Evolutionary conservation across 2,888 invertebrate genomes (phyloP), one percentile per base, ranked within the genome.

Genomic region (Agriopis leucophaearia): DNA sequence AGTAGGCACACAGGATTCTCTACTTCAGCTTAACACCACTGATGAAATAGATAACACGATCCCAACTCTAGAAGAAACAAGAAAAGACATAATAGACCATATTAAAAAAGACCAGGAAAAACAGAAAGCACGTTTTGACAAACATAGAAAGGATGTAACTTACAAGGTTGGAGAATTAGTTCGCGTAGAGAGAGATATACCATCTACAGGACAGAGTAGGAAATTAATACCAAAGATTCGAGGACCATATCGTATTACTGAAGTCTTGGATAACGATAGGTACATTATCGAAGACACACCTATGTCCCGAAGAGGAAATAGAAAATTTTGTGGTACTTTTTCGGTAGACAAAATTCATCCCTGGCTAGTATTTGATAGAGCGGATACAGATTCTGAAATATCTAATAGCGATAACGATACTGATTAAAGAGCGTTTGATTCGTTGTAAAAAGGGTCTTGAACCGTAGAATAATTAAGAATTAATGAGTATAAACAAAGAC

Each of bases 161-260:
- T 44, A 44, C 6, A 44, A 44, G n/a, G n/a, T n/a, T 13, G 44
- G 44, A 44, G 44, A 44, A n/a, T n/a, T 44, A 6, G 44, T 44
- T 44, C 44, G 44, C 13, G 6, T 44, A 13, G 44, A 44, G n/a
- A 44, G 44, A 44, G 44, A 44, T 44, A 6, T 44, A 5, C 44
- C 44, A 44, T 44, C 44, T 13, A 44, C 44, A n/a, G 44, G 44
- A 12, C 44, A 44, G 13, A 44, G 44, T 13, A 44, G 13, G 12
- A 44, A 44, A n/a, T 44, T 44, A n/a, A n/a, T 44, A 44, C 44
- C 44, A 44, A 44, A 44, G 44, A 44, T 44, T n/a, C 44, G 44
- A 13, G 44, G 44, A 13, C 44, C 44, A n/a, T 44, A 44, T 6
- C 44, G 44, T n/a, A 13, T 44, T 3, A 7, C n/a, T 4, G 8